Percentiles rank a stretch among this genome's conserved stretches.
Evolutionary conservation across 2,113 vertebrate genomes (phyloP).

Genomic region (Circaetus cinerascens): DNA sequence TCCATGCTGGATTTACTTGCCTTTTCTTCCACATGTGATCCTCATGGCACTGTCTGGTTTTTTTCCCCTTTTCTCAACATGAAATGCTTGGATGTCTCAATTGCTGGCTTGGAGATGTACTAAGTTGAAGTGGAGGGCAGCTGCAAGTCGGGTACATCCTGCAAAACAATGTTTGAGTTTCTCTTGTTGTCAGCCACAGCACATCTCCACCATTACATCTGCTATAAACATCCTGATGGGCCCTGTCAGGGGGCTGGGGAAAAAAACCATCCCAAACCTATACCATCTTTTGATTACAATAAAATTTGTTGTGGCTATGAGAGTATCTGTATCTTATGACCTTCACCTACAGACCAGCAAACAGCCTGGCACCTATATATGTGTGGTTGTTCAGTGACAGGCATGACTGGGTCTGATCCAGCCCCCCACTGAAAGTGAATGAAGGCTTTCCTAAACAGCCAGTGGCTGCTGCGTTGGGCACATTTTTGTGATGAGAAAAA

Average conservation of each 20-base stretch:
- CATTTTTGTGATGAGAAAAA: neutral
- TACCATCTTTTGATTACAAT: neutral
- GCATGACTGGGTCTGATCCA: neutral
- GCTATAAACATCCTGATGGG: neutral
- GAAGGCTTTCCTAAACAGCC: neutral
- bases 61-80: neutral
- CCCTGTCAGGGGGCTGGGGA: neutral
- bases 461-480: neutral
- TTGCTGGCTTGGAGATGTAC: conserved; percentile 20
- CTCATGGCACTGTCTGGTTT: neutral
- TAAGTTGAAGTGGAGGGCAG: conserved; percentile 12
- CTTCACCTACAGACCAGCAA: neutral
- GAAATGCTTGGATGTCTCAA: conserved; percentile 31
- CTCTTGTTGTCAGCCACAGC: neutral
- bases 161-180: conserved; percentile 31
- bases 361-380: neutral
- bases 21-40: neutral
- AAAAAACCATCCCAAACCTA: neutral
- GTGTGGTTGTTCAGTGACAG: neutral
- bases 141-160: conserved; percentile 11
- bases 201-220: conserved; percentile 15
- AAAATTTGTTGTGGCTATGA: neutral
- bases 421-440: neutral
- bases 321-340: neutral
- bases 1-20: conserved; percentile 25